phyloP scores from a whole-genome alignment of 1,140 invertebrate species.

The Manduca sexta region DNA sequence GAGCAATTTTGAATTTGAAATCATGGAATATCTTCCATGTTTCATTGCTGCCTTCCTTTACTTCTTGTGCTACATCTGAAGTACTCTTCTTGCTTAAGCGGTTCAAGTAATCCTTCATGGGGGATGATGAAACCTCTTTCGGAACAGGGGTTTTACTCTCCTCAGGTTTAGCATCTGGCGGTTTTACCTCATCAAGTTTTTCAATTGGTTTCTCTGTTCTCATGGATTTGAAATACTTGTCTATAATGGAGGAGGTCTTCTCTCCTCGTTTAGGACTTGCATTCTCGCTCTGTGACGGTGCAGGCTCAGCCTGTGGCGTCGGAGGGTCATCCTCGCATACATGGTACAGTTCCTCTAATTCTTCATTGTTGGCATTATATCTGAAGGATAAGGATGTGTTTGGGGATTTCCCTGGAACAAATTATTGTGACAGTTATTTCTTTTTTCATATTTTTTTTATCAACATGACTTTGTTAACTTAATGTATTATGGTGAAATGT shows the following conservation, averaged over 20 bases:
- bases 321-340: slow-evolving; percentile 76
- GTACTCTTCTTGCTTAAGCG: slow-evolving; percentile 61
- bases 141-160: slow-evolving; percentile 30
- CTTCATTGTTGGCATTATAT: slow-evolving; percentile 82
- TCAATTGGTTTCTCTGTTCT: slow-evolving; percentile 53
- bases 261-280: slow-evolving; percentile 62
- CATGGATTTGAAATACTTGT: slow-evolving; percentile 71
- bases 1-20: slow-evolving; percentile 70
- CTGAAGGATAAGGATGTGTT: slow-evolving; percentile 78
- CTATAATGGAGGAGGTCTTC: slow-evolving; percentile 60
- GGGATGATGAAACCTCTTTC: slow-evolving; percentile 63
- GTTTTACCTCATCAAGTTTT: slow-evolving; percentile 53
- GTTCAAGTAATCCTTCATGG: slow-evolving; percentile 71
- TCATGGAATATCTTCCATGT: slow-evolving; percentile 72
- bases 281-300: slow-evolving; percentile 45
- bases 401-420: slow-evolving; percentile 76
- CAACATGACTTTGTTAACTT: background rate
- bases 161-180: slow-evolving; percentile 36
- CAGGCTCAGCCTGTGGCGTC: slow-evolving; percentile 65
- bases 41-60: slow-evolving; percentile 59
- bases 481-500: too few relatives aligned
- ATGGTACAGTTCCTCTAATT: slow-evolving; percentile 79
- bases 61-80: slow-evolving; percentile 49
- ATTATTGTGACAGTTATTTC: background rate
- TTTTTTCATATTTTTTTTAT: background rate